phyloP scores from a whole-genome alignment of 2,888 invertebrate species.

The Tanytarsus gracilentus region DNA sequence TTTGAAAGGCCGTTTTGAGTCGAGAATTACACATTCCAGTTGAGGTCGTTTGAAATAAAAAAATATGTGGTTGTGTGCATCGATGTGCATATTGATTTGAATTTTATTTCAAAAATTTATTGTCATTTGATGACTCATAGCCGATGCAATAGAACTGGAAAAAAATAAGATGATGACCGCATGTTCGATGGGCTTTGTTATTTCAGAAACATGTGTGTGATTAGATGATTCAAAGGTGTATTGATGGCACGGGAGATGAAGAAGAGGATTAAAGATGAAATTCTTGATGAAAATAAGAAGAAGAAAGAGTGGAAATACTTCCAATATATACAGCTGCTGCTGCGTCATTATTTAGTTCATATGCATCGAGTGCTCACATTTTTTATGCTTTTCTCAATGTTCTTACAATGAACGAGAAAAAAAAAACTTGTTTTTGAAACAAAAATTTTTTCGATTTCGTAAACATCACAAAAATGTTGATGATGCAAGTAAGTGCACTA shows the following conservation, averaged over 20 bases:
- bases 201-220: too few species aligned
- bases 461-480: too few species aligned
- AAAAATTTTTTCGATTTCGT: too few species aligned
- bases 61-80: background rate
- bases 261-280: background rate
- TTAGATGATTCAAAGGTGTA: too few species aligned
- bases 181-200: too few species aligned
- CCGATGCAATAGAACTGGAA: too few species aligned
- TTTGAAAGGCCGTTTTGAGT: conserved; percentile 7
- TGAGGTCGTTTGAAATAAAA: conserved; percentile 5
- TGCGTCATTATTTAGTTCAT: background rate
- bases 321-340: conserved; percentile 2
- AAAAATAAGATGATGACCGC: too few species aligned
- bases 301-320: background rate
- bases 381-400: background rate
- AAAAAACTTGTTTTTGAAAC: background rate
- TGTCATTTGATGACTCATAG: too few species aligned
- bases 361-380: background rate
- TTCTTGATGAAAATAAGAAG: conserved; percentile 7
- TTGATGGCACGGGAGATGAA: background rate
- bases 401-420: too few species aligned
- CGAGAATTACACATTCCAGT: conserved; percentile 4
- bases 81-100: too few species aligned
- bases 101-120: too few species aligned
- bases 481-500: too few species aligned